Conservation (phyloP, 2,113 vertebrate species). For the Burhinus oedicnemus region DNA sequence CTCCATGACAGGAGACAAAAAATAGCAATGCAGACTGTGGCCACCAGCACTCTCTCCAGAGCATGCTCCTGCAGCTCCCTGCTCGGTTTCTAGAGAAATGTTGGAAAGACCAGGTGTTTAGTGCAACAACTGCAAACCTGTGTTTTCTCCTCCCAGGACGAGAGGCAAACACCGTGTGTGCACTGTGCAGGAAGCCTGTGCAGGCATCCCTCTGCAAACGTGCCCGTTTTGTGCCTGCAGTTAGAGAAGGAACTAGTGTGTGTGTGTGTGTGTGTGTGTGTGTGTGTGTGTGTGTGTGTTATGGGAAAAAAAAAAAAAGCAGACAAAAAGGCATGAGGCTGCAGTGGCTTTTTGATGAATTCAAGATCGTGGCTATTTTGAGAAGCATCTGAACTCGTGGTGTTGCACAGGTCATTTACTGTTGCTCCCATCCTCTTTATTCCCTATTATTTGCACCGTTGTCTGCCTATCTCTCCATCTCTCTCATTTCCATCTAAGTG, state of each 20-base stretch:
- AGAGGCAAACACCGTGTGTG: neutral
- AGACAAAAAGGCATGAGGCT: neutral
- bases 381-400: neutral
- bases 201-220: neutral
- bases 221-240: neutral
- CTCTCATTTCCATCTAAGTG: constrained; percentile 20
- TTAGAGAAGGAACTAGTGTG: neutral
- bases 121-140: neutral
- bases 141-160: accelerated
- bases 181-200: accelerated
- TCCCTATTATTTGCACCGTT: neutral
- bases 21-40: neutral
- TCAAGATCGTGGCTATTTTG: neutral
- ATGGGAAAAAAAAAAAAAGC: neutral
- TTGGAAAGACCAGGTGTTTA: neutral
- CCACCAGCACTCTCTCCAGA: neutral
- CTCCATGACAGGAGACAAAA: neutral
- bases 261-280: neutral
- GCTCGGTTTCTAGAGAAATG: neutral
- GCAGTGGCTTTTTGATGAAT: neutral
- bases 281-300: neutral
- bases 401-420: neutral
- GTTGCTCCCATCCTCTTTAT: neutral
- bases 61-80: neutral
- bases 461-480: neutral